A percentile compares a stretch with the other conserved stretches of the same genome.
phyloP scores from a whole-genome alignment of 2,888 invertebrate genomes.

The Nephrotoma guestfalica region DNA sequence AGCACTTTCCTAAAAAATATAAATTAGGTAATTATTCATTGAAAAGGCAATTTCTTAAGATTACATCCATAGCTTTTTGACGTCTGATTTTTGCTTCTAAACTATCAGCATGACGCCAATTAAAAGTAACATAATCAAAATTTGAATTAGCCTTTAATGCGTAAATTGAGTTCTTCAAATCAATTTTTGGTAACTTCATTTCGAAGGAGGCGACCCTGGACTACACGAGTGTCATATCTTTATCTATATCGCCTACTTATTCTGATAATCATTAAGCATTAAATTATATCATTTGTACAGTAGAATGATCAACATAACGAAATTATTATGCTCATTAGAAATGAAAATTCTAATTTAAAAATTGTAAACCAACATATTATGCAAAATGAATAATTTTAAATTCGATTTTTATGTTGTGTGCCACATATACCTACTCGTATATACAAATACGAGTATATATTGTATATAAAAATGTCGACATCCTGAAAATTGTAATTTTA shows the following conservation, averaged over 20 bases:
- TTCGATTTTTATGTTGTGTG: not conserved
- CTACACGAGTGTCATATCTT: not conserved
- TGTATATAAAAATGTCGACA: not conserved
- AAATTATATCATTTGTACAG: not conserved
- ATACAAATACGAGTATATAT: no score
- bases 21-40: no score
- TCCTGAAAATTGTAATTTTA: not conserved
- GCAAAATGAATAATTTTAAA: not conserved
- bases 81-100: no score
- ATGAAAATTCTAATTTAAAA: not conserved
- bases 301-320: not conserved
- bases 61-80: no score
- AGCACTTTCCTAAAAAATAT: no score
- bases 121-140: no score
- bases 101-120: no score
- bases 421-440: not conserved
- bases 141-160: no score
- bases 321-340: not conserved
- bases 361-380: not conserved
- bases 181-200: not conserved
- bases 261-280: not conserved
- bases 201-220: not conserved
- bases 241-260: not conserved
- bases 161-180: no score
- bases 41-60: no score